Evolutionary conservation across 1,140 invertebrate species (phyloP), one percentile per base, ranked within the genome.

Genomic region (Meloidogyne chitwoodi): DNA sequence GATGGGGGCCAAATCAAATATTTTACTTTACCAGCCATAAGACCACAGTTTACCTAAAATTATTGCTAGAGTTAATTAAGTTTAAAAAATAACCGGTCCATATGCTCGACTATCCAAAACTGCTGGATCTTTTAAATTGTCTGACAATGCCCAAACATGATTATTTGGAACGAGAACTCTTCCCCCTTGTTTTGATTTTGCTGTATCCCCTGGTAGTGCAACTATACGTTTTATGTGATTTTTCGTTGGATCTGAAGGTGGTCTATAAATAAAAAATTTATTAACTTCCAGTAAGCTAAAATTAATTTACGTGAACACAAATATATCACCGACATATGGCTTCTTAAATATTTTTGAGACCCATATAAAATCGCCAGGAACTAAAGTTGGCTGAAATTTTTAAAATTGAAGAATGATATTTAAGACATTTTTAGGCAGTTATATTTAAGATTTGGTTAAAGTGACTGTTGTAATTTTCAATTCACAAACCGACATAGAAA

Each of bases 121-220:
- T 26, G 72, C 44, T 16, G 80, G 62, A 22, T 19, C n/a, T 56
- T 56, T 56, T n/a, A 56, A 56, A 64, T 80, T 80, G 27, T 80
- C 79, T 29, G 79, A 81, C n/a, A 63, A 22, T 66, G 80, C 80
- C 79, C 79, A 80, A 24, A 38, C 77, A 63, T 81, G 76, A 61
- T 67, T 66, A n/a, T 61, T 27, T 3, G 77, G 62, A 19, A 80
- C 68, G 12, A 29, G 16, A 14, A 44, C 29, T 11, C 44, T 14
- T 10, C 29, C 56, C 11, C 26, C 22, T 24, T 71, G 31, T 56
- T 76, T 44, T 19, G 34, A 16, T 68, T 29, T 24, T 16, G 61
- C 56, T 27, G 19, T 31, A n/a, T 78, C 68, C 12, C 75, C 79
- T 3, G 56, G 4, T 19, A 56, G 16, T 34, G 48, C 26, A 24